phyloP scores from a whole-genome alignment of 2,888 invertebrate species.

The Cinara cedri region DNA sequence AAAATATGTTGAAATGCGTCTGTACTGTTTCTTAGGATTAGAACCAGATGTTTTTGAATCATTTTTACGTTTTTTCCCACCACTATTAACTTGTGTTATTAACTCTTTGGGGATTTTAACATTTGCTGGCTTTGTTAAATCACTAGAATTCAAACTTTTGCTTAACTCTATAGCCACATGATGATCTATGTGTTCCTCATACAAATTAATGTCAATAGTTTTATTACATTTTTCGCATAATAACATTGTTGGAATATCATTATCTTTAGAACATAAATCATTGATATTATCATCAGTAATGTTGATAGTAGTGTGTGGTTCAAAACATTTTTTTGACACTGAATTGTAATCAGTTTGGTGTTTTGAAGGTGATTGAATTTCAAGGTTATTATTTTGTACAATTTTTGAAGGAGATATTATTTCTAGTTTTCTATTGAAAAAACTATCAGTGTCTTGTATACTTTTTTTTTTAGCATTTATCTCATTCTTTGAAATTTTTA shows the following conservation, averaged over 20 bases:
- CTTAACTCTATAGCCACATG: conserved; percentile 83
- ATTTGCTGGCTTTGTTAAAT: not conserved
- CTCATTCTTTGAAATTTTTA: not conserved
- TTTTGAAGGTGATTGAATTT: conserved; percentile 25
- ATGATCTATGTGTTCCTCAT: conserved; percentile 80
- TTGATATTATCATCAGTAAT: no score
- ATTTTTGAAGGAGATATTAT: conserved; percentile 20
- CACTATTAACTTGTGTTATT: not conserved
- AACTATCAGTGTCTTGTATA: conserved; percentile 14
- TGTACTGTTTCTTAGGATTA: conserved; percentile 8
- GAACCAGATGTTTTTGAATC: conserved; percentile 4
- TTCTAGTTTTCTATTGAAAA: conserved; percentile 37
- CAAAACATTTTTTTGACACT: not conserved
- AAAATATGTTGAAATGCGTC: conserved; percentile 23
- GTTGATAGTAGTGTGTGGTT: conserved; percentile 60
- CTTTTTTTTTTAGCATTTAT: not conserved
- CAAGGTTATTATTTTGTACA: conserved; percentile 4
- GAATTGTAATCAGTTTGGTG: not conserved
- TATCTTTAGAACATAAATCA: conserved; percentile 60
- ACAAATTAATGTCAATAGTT: conserved; percentile 68
- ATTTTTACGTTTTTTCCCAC: conserved; percentile 25
- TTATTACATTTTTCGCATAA: conserved; percentile 75
- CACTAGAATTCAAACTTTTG: conserved; percentile 67
- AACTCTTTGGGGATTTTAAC: not conserved
- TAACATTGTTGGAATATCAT: conserved; percentile 63